A percentile compares a stretch with the other conserved stretches of the same genome.
Evolutionary conservation across 2,797 vertebrate species (phyloP).

Genomic region (Karalla daura): DNA sequence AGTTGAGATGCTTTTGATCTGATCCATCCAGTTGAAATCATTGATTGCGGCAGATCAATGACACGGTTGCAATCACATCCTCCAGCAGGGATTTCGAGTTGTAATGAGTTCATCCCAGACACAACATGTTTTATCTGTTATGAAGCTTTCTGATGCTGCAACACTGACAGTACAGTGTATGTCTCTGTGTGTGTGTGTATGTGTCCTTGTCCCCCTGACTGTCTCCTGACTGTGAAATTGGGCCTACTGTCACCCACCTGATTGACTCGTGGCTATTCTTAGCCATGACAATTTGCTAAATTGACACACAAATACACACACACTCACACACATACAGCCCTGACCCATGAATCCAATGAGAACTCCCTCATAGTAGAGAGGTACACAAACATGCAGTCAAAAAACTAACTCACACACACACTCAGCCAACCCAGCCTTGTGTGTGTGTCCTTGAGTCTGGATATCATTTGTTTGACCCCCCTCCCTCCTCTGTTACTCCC

Average conservation of each 20-base stretch:
- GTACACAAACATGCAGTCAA: not conserved
- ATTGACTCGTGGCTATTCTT: slow-evolving; percentile 68
- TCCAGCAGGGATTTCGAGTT: too few species aligned
- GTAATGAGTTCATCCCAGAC: too few species aligned
- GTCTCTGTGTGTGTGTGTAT: slow-evolving; percentile 22
- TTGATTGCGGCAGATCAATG: too few species aligned
- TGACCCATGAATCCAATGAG: slow-evolving; percentile 1
- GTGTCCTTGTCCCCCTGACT: slow-evolving; percentile 36
- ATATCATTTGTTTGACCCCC: slow-evolving; percentile 54
- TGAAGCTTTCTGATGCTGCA: not conserved
- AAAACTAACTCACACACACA: slow-evolving; percentile 4
- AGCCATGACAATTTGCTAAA: slow-evolving; percentile 67
- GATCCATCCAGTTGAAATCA: too few species aligned
- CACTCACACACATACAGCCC: not conserved
- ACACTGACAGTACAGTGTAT: not conserved
- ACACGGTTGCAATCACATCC: too few species aligned
- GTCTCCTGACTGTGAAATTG: slow-evolving; percentile 46
- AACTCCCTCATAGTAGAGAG: slow-evolving; percentile 9
- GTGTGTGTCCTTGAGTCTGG: slow-evolving; percentile 62
- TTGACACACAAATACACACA: slow-evolving; percentile 43
- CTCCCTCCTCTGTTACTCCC: slow-evolving; percentile 27
- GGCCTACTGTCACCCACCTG: slow-evolving; percentile 45
- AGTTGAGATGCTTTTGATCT: too few species aligned
- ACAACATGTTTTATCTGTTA: not conserved
- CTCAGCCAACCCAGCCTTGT: slow-evolving; percentile 25